phyloP scores from a whole-genome alignment of 2,113 vertebrate genomes.

The Apistogramma diplotaenia region DNA sequence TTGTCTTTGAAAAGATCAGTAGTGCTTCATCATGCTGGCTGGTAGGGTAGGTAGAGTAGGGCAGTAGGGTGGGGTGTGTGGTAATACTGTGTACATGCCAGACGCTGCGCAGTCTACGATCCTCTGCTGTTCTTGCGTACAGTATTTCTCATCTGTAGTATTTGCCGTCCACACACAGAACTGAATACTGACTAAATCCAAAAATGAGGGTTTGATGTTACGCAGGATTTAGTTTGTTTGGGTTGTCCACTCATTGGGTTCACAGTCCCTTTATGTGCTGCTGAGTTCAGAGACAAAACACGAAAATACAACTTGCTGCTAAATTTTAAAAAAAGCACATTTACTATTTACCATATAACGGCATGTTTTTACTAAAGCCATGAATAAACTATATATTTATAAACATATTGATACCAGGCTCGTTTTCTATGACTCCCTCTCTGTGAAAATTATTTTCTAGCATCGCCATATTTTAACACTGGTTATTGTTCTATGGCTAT shows the following conservation, averaged over 20 bases:
- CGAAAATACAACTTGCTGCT: not conserved
- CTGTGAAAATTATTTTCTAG: not conserved
- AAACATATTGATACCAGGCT: not conserved
- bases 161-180: not conserved
- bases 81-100: slow-evolving; percentile 64
- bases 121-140: slow-evolving; percentile 43
- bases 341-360: too few species aligned
- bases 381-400: not conserved
- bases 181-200: not conserved
- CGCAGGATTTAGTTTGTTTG: not conserved
- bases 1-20: not conserved
- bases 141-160: not conserved
- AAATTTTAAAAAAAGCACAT: too few species aligned
- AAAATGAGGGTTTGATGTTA: not conserved
- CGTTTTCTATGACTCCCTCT: not conserved
- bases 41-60: slow-evolving; percentile 36
- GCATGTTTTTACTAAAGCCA: too few species aligned
- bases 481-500: not conserved
- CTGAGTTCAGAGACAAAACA: not conserved
- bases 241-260: not conserved
- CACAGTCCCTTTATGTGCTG: not conserved
- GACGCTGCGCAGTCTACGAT: slow-evolving; percentile 80
- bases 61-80: slow-evolving; percentile 36
- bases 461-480: not conserved
- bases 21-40: slow-evolving; percentile 51